Evolutionary conservation across 2,888 invertebrate species (phyloP), one percentile per base, ranked within the genome.

Genomic region (Drosophila pseudotakahashii): DNA sequence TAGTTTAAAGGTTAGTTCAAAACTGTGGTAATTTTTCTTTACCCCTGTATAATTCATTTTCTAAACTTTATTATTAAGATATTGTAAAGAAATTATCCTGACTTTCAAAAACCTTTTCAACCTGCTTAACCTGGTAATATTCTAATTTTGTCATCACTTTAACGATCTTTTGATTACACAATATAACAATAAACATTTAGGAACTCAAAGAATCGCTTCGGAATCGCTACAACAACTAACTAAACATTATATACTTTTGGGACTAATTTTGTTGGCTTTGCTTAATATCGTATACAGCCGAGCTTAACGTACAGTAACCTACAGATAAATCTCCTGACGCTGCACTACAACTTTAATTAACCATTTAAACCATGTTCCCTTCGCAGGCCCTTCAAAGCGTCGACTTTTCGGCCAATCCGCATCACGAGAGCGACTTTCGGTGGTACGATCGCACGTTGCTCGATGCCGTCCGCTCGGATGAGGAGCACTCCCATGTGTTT

Each of bases 371-470:
- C 1, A 10, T 13, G 13, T 16, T 4, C 26, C 19, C 19, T 53
- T 76, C 79, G 7, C 93, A 98, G 97, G 94, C 94, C 75, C 94
- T 95, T 44, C 95, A 96, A 86, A 95, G 95, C 50, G 93, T 98
- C 79, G 98, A 99, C 92, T 98, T 99, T 92, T 98, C 98, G n/a
- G 95, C 95, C 91, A 99, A 99, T 93, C 95, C 96, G 42, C 96
- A 97, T 91, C 96, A 96, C 92, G 99, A 99, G 92, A 94, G 96
- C 7, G 96, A 96, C 70, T 99, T 99, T 93, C 96, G 95, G 89
- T 99, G 99, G 94, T 99, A 97, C 93, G 99, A 99, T 93, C 93
- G 94, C 64, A 94, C 95, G 47, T 93, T 99, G 60, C 92, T 98
- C 84, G 96, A 97, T 64, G 97, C 97, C 13, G 97, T 98, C 47